Evolutionary conservation across 1,140 invertebrate genomes (phyloP), one percentile per base, ranked within the genome.

Genomic region (Bombus huntii): DNA sequence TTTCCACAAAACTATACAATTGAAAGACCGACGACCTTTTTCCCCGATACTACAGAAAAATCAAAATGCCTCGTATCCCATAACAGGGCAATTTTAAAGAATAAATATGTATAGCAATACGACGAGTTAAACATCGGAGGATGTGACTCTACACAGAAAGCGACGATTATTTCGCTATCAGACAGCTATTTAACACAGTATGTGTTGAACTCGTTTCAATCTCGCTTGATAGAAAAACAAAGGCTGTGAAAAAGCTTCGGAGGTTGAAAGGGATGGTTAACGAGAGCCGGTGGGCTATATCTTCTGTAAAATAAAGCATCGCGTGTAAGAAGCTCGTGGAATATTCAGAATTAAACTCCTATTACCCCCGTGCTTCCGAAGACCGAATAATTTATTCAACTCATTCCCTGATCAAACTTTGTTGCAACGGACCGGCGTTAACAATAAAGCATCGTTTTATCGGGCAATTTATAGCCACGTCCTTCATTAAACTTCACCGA

Each of bases 331-430:
- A 70, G 65, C 34, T 37, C 37, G 31, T 42, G 13, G 68, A 78
- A 42, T 83, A 77, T 78, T 57, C 34, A 13, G 31, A 75, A 84
- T 83, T 78, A 78, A 84, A 83, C 34, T 57, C 81, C 10, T 65
- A 13, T 62, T 62, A 28, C 74, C 15, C 39, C 3, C 22, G 22
- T 25, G 39, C 31, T n/a, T 6, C 37, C 15, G 8, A 13, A 1
- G 22, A 59, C 18, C 9, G 47, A 53, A 34, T 83, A 77, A 84
- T 84, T 84, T 78, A 84, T 78, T 77, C 75, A 22, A 44, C 47
- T 78, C 74, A 4, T 34, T 70, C 13, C 12, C 34, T 39, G 75
- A 78, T 70, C 65, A 59, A 83, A 84, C 34, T 78, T 78, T 44
- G 74, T 59, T 59, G 15, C 34, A 39, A 57, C 25, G 22, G 31